phyloP scores from a whole-genome alignment of 2,113 vertebrate genomes.

The Tragelaphus imberbis region DNA sequence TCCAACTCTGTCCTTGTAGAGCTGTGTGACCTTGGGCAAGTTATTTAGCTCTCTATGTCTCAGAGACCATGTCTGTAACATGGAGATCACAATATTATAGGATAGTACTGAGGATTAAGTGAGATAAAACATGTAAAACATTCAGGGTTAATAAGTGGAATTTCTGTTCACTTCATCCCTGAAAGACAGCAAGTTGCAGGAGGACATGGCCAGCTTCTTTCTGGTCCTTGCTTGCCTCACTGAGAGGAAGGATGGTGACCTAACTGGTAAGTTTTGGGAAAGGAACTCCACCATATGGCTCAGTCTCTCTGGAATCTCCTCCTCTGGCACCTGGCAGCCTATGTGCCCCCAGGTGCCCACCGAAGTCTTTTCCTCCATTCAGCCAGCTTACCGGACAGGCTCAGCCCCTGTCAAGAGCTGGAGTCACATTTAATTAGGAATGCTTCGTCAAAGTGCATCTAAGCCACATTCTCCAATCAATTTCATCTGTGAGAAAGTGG shows the following conservation, averaged over 20 bases:
- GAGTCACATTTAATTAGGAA: neutral
- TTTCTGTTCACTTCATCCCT: neutral
- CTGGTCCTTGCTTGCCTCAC: neutral
- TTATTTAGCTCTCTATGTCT: neutral
- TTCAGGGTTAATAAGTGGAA: neutral
- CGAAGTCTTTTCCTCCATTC: neutral
- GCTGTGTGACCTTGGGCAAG: neutral
- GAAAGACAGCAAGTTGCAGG: neutral
- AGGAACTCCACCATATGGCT: neutral
- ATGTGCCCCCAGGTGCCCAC: neutral
- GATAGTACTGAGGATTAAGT: neutral
- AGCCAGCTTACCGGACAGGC: neutral
- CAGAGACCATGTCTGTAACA: neutral
- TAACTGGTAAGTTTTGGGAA: neutral
- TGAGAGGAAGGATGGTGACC: neutral
- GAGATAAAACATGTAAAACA: neutral
- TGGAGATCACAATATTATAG: neutral
- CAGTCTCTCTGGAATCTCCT: neutral
- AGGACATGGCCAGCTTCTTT: neutral
- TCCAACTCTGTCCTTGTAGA: neutral
- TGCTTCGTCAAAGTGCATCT: neutral
- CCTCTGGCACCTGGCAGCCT: neutral
- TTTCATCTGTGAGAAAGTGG: neutral
- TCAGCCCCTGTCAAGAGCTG: neutral
- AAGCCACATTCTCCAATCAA: neutral